Base-by-base conservation (phyloP, 1,140 invertebrate genomes). In the Aplysia californica region DNA sequence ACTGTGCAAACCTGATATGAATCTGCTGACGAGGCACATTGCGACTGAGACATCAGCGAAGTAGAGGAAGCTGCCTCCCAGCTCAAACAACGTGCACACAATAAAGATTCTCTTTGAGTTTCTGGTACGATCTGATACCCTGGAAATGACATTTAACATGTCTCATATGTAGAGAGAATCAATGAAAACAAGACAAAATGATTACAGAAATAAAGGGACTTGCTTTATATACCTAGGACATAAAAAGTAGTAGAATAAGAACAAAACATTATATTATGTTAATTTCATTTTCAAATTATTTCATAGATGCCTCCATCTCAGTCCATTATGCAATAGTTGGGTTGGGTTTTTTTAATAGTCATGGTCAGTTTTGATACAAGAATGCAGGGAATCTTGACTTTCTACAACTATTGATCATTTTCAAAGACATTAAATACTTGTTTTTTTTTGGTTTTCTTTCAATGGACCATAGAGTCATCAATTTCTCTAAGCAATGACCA, bases 1-100 rank as follows among this genome's bases (percentile, higher is more conserved):
- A n/a, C n/a, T n/a, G n/a, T n/a, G n/a, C n/a, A n/a, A n/a, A 88
- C 88, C 88, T 77, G 84, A 79, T 23, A 90, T 79, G 18, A 90
- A 77, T 67, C 89, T 72, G 59, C 87, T 87, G n/a, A 76, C 76
- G 23, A 89, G 59, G 10, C 89, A 64, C 35, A 89, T 86, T 86
- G 86, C 86, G 15, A 82, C 75, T 18, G 86, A 85, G 21, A 86
- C 80, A 33, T 86, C 89, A 66, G 88, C 74, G 68, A 86, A 89
- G 67, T 90, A 90, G 82, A 90, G 85, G 23, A 86, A 31, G 73
- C 84, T 89, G 6, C 88, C 88, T 44, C 67, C 80, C 4, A 87
- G 79, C 79, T 89, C 82, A 72, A 81, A 88, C 21, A 87, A 41
- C 68, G 84, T 85, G 61, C 86, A 82, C 5, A 87, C 68, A 21